phyloP scores from a whole-genome alignment of 2,797 vertebrate genomes.

The Pseudomugil tenellus region DNA sequence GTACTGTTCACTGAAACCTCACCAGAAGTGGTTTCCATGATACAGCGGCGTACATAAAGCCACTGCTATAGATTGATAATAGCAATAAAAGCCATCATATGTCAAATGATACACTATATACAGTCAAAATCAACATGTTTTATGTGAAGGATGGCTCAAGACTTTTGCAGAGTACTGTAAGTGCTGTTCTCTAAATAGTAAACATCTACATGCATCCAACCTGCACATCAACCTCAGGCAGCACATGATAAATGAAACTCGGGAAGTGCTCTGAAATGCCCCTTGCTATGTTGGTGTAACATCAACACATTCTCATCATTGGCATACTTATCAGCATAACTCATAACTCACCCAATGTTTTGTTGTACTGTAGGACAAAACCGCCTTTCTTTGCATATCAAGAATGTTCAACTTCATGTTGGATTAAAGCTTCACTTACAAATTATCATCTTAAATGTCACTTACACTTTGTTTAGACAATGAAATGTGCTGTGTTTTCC shows the following conservation, averaged over 20 bases:
- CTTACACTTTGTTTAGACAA: background rate
- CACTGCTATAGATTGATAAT: background rate
- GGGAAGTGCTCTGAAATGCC: slow-evolving; percentile 4
- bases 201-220: background rate
- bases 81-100: background rate
- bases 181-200: background rate
- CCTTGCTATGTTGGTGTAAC: background rate
- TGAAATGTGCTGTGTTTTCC: too few species aligned
- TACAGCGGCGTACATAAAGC: too few species aligned
- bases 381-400: background rate
- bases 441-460: background rate
- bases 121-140: background rate
- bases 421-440: background rate
- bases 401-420: background rate
- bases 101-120: background rate
- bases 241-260: background rate
- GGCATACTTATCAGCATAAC: background rate
- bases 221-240: background rate
- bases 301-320: background rate
- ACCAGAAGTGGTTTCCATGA: background rate
- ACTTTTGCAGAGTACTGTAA: too few species aligned
- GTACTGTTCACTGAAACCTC: background rate
- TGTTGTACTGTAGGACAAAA: background rate
- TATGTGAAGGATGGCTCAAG: background rate
- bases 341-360: background rate